phyloP scores from a whole-genome alignment of 2,113 vertebrate species.

The Actenoides hombroni region DNA sequence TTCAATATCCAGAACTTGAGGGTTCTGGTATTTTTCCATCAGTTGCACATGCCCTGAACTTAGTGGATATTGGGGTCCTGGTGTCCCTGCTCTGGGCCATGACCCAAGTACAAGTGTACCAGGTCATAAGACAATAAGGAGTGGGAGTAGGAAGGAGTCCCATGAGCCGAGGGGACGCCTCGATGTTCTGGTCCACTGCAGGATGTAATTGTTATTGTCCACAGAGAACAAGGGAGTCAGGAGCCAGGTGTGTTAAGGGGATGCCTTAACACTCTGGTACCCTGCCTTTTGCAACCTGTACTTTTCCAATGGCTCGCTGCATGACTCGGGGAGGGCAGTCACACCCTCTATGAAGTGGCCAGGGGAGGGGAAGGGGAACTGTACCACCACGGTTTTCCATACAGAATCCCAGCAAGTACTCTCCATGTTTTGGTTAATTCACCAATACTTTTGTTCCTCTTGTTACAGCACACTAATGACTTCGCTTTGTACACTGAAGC shows the following conservation, averaged over 20 bases:
- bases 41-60: neutral
- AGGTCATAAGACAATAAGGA: too few relatives aligned
- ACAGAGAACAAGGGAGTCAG: too few relatives aligned
- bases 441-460: slow-evolving; percentile 15
- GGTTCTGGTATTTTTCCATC: too few relatives aligned
- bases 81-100: neutral
- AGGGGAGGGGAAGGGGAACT: neutral
- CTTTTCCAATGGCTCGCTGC: too few relatives aligned
- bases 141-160: neutral
- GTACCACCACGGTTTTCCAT: neutral
- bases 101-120: neutral
- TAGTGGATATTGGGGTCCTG: neutral
- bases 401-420: neutral
- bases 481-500: slow-evolving; percentile 99
- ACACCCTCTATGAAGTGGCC: too few relatives aligned
- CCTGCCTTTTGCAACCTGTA: too few relatives aligned
- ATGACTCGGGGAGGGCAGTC: too few relatives aligned
- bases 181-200: too few relatives aligned
- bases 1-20: neutral
- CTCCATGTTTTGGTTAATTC: neutral
- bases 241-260: too few relatives aligned
- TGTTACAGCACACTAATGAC: slow-evolving; percentile 96
- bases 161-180: neutral
- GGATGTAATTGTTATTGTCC: too few relatives aligned
- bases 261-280: too few relatives aligned